These are phyloP conservation scores for Channa argus DNA, from an alignment of 2,113 vertebrate species.

Conservation along the genomic window DNA sequence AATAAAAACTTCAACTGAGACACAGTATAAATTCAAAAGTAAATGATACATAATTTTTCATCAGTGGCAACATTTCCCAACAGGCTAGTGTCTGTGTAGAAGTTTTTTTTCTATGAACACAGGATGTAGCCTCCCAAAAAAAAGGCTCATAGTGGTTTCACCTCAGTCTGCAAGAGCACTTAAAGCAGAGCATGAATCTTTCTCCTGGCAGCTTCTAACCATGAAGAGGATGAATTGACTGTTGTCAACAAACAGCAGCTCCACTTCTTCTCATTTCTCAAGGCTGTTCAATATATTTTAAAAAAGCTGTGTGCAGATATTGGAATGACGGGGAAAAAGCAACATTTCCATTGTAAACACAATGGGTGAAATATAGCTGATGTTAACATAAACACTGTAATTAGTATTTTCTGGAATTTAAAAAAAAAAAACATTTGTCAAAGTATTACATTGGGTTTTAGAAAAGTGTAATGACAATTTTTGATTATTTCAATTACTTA, in stretches of 20 bases:
- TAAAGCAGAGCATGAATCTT: conserved; percentile 40
- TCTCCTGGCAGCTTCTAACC: conserved; percentile 49
- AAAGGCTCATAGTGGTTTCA: conserved; percentile 21
- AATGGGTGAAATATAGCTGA: background rate
- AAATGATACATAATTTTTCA: conserved; percentile 5
- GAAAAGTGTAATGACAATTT: too few species aligned
- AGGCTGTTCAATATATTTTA: conserved; percentile 31
- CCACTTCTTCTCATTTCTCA: conserved; percentile 37
- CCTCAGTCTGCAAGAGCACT: conserved; percentile 42
- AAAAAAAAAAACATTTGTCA: background rate
- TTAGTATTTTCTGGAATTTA: conserved; percentile 16
- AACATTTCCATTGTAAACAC: conserved; percentile 21
- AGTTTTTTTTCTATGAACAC: conserved; percentile 9
- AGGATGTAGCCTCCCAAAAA: conserved; percentile 3
- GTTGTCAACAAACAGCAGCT: conserved; percentile 58
- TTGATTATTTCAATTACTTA: too few species aligned
- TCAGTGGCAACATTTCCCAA: background rate
- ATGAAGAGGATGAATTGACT: conserved; percentile 50
- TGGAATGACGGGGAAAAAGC: conserved; percentile 15
- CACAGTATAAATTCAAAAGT: background rate
- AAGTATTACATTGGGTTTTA: background rate
- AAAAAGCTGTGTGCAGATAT: conserved; percentile 12
- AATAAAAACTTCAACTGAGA: background rate
- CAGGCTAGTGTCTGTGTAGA: background rate
- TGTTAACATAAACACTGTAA: conserved; percentile 6